Evolutionary conservation across 2,113 vertebrate genomes (phyloP).

Genomic region (Genyomyrus donnyi): DNA sequence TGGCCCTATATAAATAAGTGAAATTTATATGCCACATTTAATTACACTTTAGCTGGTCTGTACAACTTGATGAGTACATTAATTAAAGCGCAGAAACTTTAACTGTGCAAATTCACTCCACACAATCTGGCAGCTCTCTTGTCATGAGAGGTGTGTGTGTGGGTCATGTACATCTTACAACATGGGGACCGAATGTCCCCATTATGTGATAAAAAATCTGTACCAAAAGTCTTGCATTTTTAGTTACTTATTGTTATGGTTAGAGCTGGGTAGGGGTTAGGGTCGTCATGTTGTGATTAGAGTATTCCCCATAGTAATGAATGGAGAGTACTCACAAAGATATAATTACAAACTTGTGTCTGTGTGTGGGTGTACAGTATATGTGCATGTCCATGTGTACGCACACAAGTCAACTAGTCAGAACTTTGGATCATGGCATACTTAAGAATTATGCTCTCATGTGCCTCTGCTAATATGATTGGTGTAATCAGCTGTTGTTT

Average conservation of each 20-base stretch:
- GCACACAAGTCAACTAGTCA: not conserved
- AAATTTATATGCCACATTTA: constrained; percentile 1
- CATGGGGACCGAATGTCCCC: too few species aligned
- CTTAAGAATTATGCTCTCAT: not conserved
- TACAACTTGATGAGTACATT: constrained; percentile 11
- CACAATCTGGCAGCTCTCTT: not conserved
- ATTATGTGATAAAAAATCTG: not conserved
- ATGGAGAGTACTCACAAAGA: not conserved
- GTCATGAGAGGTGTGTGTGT: not conserved
- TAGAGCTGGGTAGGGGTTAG: not conserved
- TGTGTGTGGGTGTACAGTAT: not conserved
- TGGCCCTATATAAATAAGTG: not conserved
- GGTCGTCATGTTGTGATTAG: not conserved
- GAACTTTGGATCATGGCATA: not conserved
- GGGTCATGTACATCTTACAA: not conserved
- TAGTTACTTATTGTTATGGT: not conserved
- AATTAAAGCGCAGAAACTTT: not conserved
- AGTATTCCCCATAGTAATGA: not conserved
- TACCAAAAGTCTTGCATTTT: not conserved
- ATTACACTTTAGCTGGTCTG: constrained; percentile 8
- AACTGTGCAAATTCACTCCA: not conserved
- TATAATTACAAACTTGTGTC: not conserved
- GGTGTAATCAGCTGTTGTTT: not conserved
- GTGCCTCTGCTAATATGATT: not conserved
- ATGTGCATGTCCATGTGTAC: not conserved